Conservation (phyloP, 2,113 vertebrate species). For the Pipa parva region DNA sequence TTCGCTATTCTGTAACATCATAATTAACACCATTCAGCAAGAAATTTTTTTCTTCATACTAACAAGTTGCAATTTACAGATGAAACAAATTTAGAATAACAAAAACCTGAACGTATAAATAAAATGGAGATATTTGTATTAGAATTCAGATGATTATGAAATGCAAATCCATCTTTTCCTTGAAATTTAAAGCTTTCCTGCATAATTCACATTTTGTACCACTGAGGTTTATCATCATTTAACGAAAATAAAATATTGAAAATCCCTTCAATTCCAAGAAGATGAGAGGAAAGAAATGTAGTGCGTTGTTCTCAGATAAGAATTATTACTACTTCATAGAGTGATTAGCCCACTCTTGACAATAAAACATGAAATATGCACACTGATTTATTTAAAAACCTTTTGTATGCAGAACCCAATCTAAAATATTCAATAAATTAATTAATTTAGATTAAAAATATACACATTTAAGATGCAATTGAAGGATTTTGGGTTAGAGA, state of each 20-base stretch:
- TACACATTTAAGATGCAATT: not conserved
- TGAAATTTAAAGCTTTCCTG: constrained; percentile 54
- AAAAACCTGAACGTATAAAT: constrained; percentile 61
- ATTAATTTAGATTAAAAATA: constrained; percentile 18
- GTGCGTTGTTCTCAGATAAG: constrained; percentile 23
- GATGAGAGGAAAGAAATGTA: constrained; percentile 16
- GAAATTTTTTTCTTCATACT: constrained; percentile 68
- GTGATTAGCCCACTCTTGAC: not conserved
- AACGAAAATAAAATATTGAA: constrained; percentile 10
- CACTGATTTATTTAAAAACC: too few species aligned
- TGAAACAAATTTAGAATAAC: constrained; percentile 63
- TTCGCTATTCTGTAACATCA: constrained; percentile 57
- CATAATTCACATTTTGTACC: constrained; percentile 69
- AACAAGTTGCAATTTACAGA: constrained; percentile 68
- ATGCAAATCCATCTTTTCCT: constrained; percentile 59
- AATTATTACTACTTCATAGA: constrained; percentile 8
- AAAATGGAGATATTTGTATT: constrained; percentile 51
- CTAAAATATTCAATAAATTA: constrained; percentile 17
- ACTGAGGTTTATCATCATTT: constrained; percentile 62
- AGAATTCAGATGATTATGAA: constrained; percentile 55
- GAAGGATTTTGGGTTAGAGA: not conserved
- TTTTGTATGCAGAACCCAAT: not conserved
- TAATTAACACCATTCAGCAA: constrained; percentile 61
- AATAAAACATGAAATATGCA: not conserved
- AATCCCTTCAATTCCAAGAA: constrained; percentile 1